phyloP scores from a whole-genome alignment of 2,113 vertebrate genomes.

The Smithornis capensis region DNA sequence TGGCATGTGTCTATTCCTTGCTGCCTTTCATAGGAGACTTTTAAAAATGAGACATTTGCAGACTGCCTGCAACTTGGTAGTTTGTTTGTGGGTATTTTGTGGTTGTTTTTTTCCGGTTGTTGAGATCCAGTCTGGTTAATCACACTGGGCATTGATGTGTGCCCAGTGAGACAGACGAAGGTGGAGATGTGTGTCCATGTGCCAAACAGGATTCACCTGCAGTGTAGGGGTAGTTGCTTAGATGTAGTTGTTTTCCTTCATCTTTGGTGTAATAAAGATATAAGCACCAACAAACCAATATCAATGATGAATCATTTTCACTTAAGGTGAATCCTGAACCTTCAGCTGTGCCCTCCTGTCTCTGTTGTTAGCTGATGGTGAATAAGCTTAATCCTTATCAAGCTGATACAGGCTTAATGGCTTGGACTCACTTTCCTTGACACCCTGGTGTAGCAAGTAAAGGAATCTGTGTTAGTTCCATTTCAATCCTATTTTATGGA shows the following conservation, averaged over 20 bases:
- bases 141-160: neutral
- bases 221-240: neutral
- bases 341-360: neutral
- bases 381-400: conserved; percentile 26
- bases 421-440: conserved; percentile 5
- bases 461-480: neutral
- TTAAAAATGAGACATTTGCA: neutral
- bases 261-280: neutral
- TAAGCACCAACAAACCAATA: neutral
- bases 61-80: neutral
- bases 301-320: neutral
- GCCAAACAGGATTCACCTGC: neutral
- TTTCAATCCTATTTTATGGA: neutral
- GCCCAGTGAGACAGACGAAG: neutral
- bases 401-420: neutral
- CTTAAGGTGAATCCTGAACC: neutral
- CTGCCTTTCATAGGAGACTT: neutral
- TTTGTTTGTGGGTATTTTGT: neutral
- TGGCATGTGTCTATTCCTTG: neutral
- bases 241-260: neutral
- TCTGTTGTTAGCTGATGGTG: neutral
- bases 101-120: fast-evolving
- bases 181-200: fast-evolving
- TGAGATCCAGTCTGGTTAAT: neutral
- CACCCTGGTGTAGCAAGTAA: neutral